Conservation (phyloP, 2,113 vertebrate species). For the Copsychus sechellarum region DNA sequence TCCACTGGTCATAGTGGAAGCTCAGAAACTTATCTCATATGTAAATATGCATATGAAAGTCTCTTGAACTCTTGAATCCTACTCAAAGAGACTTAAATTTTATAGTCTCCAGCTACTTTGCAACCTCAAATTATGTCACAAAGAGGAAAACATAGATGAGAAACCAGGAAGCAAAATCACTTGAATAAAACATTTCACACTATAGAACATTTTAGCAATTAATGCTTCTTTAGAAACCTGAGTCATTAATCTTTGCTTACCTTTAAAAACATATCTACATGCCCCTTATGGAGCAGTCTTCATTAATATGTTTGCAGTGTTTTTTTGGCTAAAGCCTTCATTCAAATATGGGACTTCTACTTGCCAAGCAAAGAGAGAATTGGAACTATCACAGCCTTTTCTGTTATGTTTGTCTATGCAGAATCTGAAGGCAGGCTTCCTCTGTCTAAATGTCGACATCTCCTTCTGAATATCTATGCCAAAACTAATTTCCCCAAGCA, state of each 20-base stretch:
- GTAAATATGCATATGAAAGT: neutral
- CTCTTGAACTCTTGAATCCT: neutral
- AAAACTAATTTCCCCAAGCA: conserved; percentile 32
- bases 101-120: neutral
- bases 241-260: neutral
- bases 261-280: neutral
- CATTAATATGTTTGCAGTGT: neutral
- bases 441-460: neutral
- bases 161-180: neutral
- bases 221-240: neutral
- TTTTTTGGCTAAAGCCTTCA: neutral
- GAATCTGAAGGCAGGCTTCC: neutral
- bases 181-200: neutral
- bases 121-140: neutral
- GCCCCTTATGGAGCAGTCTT: neutral
- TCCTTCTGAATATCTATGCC: conserved; percentile 12
- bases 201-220: neutral
- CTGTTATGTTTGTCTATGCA: neutral
- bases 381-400: neutral
- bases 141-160: neutral
- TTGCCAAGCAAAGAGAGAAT: neutral
- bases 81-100: neutral
- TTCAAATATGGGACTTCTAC: neutral
- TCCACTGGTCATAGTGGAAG: neutral
- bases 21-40: neutral